These are phyloP conservation scores for Euglossa dilemma DNA, from an alignment of 1,140 invertebrate species.

Conservation along the genomic window DNA sequence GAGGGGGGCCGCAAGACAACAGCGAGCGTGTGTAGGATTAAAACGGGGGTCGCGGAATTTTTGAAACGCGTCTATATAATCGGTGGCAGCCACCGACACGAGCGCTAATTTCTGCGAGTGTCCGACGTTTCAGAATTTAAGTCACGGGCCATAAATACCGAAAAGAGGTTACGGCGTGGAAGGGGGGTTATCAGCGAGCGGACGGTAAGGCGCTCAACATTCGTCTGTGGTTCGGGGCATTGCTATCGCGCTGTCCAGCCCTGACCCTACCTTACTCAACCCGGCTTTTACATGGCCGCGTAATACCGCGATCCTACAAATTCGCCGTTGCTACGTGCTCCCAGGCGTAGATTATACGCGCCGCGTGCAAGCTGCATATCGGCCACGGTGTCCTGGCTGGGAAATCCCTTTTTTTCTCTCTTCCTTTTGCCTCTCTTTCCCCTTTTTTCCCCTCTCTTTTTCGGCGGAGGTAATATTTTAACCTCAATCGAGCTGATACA, in stretches of 20 bases:
- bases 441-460: not conserved
- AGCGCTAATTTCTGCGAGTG: constrained; percentile 66
- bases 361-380: constrained; percentile 47
- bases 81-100: not conserved
- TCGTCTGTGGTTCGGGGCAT: constrained; percentile 69
- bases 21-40: not conserved
- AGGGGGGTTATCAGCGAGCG: constrained; percentile 73
- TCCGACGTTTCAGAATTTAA: constrained; percentile 71
- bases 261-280: constrained; percentile 68
- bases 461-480: constrained; percentile 9
- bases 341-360: constrained; percentile 58
- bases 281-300: constrained; percentile 45
- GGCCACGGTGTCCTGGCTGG: not conserved
- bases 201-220: constrained; percentile 76
- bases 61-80: constrained; percentile 15
- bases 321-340: constrained; percentile 55
- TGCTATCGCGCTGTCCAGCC: constrained; percentile 76
- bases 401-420: not conserved
- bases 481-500: constrained; percentile 3
- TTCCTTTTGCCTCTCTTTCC: not conserved
- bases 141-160: constrained; percentile 76
- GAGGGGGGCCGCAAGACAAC: not conserved
- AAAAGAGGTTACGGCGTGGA: constrained; percentile 64
- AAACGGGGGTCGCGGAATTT: constrained; percentile 1
- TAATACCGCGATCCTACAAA: constrained; percentile 50